phyloP scores from a whole-genome alignment of 2,888 invertebrate species.

The Chrysina gloriosa region DNA sequence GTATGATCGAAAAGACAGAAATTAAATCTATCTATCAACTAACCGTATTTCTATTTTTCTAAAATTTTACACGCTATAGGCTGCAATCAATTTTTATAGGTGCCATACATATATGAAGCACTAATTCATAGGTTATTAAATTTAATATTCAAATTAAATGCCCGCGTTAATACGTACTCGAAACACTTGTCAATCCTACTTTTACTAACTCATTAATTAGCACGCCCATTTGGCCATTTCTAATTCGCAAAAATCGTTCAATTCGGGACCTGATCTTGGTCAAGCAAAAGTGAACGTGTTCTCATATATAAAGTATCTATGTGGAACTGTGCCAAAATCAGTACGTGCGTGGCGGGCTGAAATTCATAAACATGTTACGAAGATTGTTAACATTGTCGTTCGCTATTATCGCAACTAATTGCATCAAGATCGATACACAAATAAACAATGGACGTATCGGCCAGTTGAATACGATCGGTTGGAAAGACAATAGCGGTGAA shows the following conservation, averaged over 20 bases:
- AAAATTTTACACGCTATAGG: too few relatives aligned
- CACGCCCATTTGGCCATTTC: background rate
- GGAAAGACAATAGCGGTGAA: background rate
- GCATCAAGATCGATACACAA: background rate
- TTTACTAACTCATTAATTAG: conserved; percentile 11
- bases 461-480: too few relatives aligned
- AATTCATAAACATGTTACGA: background rate
- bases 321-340: background rate
- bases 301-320: conserved; percentile 10
- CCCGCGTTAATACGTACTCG: background rate
- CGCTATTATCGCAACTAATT: background rate
- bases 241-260: background rate
- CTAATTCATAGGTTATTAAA: background rate
- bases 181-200: background rate
- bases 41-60: too few relatives aligned
- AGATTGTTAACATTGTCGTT: conserved; percentile 6
- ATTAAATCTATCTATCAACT: too few relatives aligned
- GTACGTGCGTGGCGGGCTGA: background rate
- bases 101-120: too few relatives aligned
- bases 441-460: too few relatives aligned
- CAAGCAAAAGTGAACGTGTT: conserved; percentile 18
- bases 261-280: conserved; percentile 20
- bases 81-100: background rate
- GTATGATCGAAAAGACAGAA: background rate
- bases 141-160: background rate